Evolutionary conservation across 2,113 vertebrate species (phyloP), one percentile per base, ranked within the genome.

Genomic region (Lonchura striata): DNA sequence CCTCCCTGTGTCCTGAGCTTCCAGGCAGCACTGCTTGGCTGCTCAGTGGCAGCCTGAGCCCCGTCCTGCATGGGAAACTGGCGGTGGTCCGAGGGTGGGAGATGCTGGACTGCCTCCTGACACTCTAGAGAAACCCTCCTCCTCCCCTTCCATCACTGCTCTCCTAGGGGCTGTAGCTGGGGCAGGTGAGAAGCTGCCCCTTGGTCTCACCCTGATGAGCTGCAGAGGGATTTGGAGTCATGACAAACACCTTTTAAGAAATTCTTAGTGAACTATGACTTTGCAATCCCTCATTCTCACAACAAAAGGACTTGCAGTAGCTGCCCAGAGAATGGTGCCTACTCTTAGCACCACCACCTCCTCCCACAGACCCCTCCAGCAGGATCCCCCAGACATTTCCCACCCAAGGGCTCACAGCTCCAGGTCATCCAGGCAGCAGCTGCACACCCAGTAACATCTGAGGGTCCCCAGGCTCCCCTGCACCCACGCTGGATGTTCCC

Each of bases 11-110:
- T 79, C 23, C 30, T 3, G 19, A 50, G 85, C 85, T 92, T 74
- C 87, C 60, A 93, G 78, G 82, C 44, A 78, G 86, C 12, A 1
- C 65, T 65, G 83, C 50, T 13, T 11, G 53, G 77, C 79, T 95
- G 93, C 88, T 80, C 74, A 84, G 82, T n/a, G 91, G 70, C 76
- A 57, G 70, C 41, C 81, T 57, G 60, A 86, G 83, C 66, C 61
- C 76, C 76, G 31, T 52, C 53, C 71, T 82, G 68, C 63, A 70
- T 24, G 54, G 65, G 72, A 63, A 82, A 39, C 60, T 71, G 85
- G 23, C 20, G n/a, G 35, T 30, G 61, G 49, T 25, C 21, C 10
- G 41, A 75, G 39, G 33, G 24, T 64, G 65, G 71, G 68, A 90
- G 42, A 42, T 68, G 39, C 70, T 47, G 64, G 65, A 49, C 76